Evolutionary conservation across 2,888 invertebrate genomes (phyloP), one percentile per base, ranked within the genome.

Genomic region (Yponomeuta evonymella): DNA sequence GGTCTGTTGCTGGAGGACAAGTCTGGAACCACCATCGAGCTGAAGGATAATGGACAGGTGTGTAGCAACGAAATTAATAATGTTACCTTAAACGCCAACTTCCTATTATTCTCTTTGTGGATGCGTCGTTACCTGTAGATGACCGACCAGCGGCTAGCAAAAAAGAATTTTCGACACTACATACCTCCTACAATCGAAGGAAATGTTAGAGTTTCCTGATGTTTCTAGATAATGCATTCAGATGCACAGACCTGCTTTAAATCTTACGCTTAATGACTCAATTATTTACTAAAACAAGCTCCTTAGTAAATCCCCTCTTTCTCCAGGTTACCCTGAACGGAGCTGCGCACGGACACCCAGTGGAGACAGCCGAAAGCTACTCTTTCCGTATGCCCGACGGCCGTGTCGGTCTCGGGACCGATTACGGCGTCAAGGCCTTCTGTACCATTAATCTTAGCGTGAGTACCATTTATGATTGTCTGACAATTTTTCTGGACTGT

Each of bases 1-100:
- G 93, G 95, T 1, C 85, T 97, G 51, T 93, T 94, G 6, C 79
- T 97, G n/a, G 93, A 94, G 15, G 96, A 96, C 81, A 94, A 95
- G 76, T 92, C 93, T 62, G 95, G 95, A 67, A 88, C 91, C 70
- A 90, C 95, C 64, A 86, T 95, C 66, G 95, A 95, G 78, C 83
- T 96, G 0, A 93, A 93, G 77, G 92, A 94, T 2, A 95, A 95
- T 71, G 94, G 94, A 84, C 93, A 94, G 76, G 94, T 95, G 76
- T 83, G 83, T 74, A 63, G 68, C 12, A 15, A 58, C 3, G 51
- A 33, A 33, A 33, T 2, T 4, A 33, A 4, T 23, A 23, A 23
- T 23, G 23, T 23, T 23, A 23, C 23, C 23, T 23, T 23, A 23
- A 23, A 23, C 23, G 23, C 23, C 23, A 23, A 23, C 23, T 23